Percentiles rank a stretch among this genome's conserved stretches.
These are phyloP conservation scores for Tympanoctomys barrerae DNA, from an alignment of 2,797 vertebrate species.

Conservation along the genomic window DNA sequence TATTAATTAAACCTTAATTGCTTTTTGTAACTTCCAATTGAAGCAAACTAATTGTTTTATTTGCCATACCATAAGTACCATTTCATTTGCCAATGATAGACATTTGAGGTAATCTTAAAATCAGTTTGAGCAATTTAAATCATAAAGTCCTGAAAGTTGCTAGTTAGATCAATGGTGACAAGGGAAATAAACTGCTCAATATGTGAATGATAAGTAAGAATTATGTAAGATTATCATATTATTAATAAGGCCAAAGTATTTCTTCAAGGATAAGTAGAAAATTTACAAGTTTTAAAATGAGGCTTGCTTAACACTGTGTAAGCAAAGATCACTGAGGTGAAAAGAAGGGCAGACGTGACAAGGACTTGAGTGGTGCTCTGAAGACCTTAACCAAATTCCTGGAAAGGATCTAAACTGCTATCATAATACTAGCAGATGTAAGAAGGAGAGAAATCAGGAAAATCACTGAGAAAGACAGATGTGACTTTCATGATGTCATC, in stretches of 20 bases:
- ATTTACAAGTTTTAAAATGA: conserved; percentile 8
- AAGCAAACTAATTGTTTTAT: conserved; percentile 27
- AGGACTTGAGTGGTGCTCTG: neutral
- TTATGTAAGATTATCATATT: neutral
- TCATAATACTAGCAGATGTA: neutral
- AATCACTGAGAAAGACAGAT: neutral
- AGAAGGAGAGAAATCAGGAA: neutral
- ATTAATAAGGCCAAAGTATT: conserved; percentile 19
- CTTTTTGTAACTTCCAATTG: conserved; percentile 16
- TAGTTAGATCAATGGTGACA: neutral
- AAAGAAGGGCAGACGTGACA: neutral
- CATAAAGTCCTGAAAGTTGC: neutral
- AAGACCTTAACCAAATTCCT: conserved; percentile 19
- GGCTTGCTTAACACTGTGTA: neutral
- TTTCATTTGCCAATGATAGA: neutral
- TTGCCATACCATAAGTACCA: neutral
- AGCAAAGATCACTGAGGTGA: neutral
- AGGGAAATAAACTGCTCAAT: neutral
- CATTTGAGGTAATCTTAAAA: conserved; percentile 24
- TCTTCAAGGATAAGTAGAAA: neutral
- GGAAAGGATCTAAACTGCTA: neutral
- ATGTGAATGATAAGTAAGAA: neutral
- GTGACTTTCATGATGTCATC: neutral
- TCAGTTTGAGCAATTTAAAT: neutral
- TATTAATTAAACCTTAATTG: neutral